Evolutionary conservation across 2,113 vertebrate genomes (phyloP), one percentile per base, ranked within the genome.

Genomic region (Callocephalon fimbriatum): DNA sequence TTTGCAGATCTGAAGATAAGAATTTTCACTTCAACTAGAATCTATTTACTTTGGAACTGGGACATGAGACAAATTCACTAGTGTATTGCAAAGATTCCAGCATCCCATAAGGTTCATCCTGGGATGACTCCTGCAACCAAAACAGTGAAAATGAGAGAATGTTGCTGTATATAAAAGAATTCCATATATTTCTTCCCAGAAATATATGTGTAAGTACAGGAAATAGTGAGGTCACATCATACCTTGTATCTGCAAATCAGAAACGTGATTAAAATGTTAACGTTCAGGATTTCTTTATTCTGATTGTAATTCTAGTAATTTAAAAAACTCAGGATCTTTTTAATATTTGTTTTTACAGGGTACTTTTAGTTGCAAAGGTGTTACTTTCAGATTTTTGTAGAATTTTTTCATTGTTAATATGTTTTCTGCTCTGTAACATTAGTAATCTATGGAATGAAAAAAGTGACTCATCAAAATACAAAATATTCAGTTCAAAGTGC

Each of bases 301-400:
- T 85, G 13, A 35, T 75, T 85, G 18, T 5, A 75, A 37, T 37
- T 19, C 25, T 62, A 21, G 23, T 32, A 75, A 48, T 38, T 84
- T 5, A 6, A 81, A 42, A 38, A 54, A 8, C 3, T n/a, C 0
- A 0, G 10, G 7, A 31, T 8, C 7, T 9, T 26, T 84, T 54
- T 4, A 10, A 5, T 72, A 54, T 6, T 10, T 5, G n/a, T 66
- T 42, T 66, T 84, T 81, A 7, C 9, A 70, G 54, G 6, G 0
- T 1, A 23, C n/a, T 10, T 54, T 77, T 70, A 84, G 35, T 62
- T 32, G 1, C 23, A 59, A 62, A 91, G 5, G 1, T 58, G 25
- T 32, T 53, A 26, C 5, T 54, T 62, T n/a, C 12, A 48, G 10
- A 12, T 66, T 76, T 44, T 66, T 74, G 4, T 4, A 4, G 3